phyloP scores from a whole-genome alignment of 2,113 vertebrate species.

The Alethe castanea region DNA sequence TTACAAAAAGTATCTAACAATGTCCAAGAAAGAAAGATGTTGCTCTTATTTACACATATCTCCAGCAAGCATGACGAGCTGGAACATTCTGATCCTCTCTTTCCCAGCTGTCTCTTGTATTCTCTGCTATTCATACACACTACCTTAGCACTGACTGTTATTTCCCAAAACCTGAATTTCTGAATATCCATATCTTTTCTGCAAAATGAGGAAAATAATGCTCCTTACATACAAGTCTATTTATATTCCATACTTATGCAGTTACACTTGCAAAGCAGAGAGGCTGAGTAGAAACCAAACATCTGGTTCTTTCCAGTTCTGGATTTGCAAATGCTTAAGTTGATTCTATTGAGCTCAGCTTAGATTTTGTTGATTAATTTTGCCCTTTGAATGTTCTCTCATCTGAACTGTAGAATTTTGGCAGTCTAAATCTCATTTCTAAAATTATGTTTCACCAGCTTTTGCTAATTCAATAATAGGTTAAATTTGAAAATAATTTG shows the following conservation, averaged over 20 bases:
- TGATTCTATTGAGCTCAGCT: background rate
- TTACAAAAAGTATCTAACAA: background rate
- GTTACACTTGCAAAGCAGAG: background rate
- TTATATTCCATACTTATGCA: background rate
- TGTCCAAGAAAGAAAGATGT: background rate
- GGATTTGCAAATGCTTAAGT: background rate
- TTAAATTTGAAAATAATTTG: background rate
- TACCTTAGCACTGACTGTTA: background rate
- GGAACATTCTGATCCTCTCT: background rate
- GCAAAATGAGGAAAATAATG: background rate
- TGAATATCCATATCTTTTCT: background rate
- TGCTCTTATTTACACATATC: background rate
- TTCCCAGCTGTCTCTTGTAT: background rate
- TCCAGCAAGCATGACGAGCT: background rate
- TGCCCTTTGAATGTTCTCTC: background rate
- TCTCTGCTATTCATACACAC: background rate
- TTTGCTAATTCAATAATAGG: background rate
- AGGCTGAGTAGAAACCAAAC: background rate
- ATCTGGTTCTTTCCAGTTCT: background rate
- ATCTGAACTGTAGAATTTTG: background rate
- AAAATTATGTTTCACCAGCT: background rate
- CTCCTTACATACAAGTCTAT: background rate
- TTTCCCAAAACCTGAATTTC: background rate
- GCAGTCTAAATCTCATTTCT: background rate
- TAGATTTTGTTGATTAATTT: background rate